Conservation (phyloP, 2,113 vertebrate genomes). For the Montifringilla adamsi region DNA sequence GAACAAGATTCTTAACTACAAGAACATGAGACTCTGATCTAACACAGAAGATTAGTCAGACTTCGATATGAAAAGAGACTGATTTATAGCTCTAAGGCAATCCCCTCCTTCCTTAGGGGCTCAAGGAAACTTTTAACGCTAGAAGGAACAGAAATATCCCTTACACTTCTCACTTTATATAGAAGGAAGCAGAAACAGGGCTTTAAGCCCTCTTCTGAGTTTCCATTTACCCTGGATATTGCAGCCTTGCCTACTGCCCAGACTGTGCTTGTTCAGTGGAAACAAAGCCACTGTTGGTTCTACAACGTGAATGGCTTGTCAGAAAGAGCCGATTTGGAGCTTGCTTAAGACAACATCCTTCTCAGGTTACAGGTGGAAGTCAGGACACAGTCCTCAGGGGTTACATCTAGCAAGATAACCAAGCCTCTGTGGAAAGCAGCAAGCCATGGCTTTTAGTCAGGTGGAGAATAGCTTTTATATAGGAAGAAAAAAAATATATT, state of each 20-base stretch:
- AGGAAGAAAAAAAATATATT: background rate
- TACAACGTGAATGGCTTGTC: conserved; percentile 54
- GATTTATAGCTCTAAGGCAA: background rate
- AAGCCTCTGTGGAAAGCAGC: background rate
- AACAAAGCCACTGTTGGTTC: conserved; percentile 74
- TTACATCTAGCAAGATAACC: background rate
- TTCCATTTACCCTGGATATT: background rate
- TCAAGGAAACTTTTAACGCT: background rate
- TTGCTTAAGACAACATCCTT: background rate
- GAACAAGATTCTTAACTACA: background rate
- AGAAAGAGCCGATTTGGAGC: background rate
- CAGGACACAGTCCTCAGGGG: background rate
- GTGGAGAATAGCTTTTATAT: background rate
- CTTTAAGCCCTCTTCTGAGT: background rate
- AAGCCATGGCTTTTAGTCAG: background rate
- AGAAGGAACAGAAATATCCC: background rate
- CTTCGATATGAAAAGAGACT: background rate
- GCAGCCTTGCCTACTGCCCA: conserved; percentile 71
- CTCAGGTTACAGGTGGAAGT: background rate
- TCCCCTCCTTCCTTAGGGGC: background rate
- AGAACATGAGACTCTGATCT: background rate
- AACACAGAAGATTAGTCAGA: background rate
- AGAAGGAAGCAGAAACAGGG: background rate
- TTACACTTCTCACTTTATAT: background rate
- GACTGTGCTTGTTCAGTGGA: conserved; percentile 75